Base-by-base conservation (phyloP, 2,888 invertebrate genomes). In the Trisateles emortualis region DNA sequence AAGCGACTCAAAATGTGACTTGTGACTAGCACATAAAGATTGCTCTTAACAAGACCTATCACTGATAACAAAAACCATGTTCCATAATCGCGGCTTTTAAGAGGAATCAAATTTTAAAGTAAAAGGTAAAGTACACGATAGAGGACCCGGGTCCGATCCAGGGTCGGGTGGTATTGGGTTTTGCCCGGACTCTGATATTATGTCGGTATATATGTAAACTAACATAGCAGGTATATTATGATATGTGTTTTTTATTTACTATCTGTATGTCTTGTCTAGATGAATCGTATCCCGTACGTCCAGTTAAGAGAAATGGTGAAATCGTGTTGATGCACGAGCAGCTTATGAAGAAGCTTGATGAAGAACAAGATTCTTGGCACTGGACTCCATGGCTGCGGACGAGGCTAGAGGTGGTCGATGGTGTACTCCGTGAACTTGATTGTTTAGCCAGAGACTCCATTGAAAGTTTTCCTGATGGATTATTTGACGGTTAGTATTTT, bases 381-480 rank as follows among this genome's bases (percentile, higher is more conserved):
- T 88, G 88, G 87, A 84, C 76, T n/a, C 92, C 92, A 0, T 92
- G 92, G 90, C 58, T 88, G 29, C 74, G 86, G 6, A 89, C 90
- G 1, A 81, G 89, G 54, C 77, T 88, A 0, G 76, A 81, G 40
- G 67, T 86, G 1, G 59, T 79, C 0, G 84, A 86, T 2, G 78
- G 86, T 24, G 58, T 86, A 1, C 70, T 84, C 0, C 66, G 66
- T 0, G 83, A 87, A 48, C 53, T 78, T 0, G 64, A 64, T 0
- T 86, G 87, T 41, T 17, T 73, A 1, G 19, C 52, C 0, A 68
- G 72, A 6, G 78, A 85, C 53, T 94, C 95, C 0, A 78, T 91
- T 5, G 92, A 93, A 0, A 95, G 95, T 64, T 95, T 95, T 67
- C 95, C 95, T 0, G 72, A 81, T 0, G 86, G 93, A 45, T 60